A percentile compares a stretch with the other conserved stretches of the same genome.
Conservation (phyloP, 2,888 invertebrate genomes). For the Drosophila anomalata region DNA sequence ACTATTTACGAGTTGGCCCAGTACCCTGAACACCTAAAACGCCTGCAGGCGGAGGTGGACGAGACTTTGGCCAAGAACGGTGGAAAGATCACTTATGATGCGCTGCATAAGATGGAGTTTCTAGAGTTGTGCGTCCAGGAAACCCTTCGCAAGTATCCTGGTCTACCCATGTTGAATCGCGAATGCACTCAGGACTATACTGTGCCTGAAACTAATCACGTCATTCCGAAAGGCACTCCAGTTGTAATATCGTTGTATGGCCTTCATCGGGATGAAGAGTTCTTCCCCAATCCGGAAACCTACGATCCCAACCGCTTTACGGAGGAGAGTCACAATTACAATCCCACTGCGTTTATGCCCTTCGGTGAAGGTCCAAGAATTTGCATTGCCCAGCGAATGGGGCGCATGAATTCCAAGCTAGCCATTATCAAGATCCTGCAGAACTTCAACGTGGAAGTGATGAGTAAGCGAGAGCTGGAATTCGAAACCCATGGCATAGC, state of each 20-base stretch:
- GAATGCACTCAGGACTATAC: conserved; percentile 81
- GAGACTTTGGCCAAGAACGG: conserved; percentile 73
- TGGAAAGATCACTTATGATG: conserved; percentile 79
- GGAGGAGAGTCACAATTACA: conserved; percentile 70
- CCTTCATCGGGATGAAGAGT: conserved; percentile 82
- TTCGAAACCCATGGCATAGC: conserved; percentile 64
- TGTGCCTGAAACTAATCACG: conserved; percentile 76
- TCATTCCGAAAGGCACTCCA: conserved; percentile 81
- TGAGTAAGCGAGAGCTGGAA: conserved; percentile 69
- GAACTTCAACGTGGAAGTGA: conserved; percentile 70
- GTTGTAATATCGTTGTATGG: conserved; percentile 81
- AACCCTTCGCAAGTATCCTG: conserved; percentile 83
- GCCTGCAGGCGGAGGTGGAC: conserved; percentile 80
- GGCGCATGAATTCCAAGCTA: conserved; percentile 74
- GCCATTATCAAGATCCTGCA: conserved; percentile 72
- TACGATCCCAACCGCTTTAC: conserved; percentile 84
- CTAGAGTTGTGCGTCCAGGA: conserved; percentile 83
- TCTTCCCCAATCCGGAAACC: conserved; percentile 82
- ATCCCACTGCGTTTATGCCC: conserved; percentile 80
- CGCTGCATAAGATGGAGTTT: conserved; percentile 83
- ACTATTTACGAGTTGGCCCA: conserved; percentile 83
- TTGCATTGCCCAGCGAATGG: conserved; percentile 82
- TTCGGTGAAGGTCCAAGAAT: conserved; percentile 84
- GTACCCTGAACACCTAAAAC: conserved; percentile 80
- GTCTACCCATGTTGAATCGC: conserved; percentile 82